These are phyloP conservation scores for Anastatus disparis DNA, from an alignment of 1,140 invertebrate species.

Conservation along the genomic window DNA sequence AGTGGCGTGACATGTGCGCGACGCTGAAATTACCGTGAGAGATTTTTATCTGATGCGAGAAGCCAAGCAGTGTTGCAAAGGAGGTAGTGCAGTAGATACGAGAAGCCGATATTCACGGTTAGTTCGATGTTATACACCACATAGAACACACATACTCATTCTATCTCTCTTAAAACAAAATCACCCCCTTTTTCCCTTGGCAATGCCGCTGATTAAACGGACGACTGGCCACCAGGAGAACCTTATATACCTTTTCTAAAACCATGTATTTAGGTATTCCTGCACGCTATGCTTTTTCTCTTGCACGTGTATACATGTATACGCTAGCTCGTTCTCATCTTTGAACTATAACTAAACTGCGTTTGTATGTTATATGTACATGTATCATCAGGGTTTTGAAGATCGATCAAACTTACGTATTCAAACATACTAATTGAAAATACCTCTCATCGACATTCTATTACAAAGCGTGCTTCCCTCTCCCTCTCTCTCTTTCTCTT, in stretches of 20 bases:
- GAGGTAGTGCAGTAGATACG: slow-evolving; percentile 48
- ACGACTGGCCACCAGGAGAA: slow-evolving; percentile 43
- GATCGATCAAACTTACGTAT: slow-evolving; percentile 38
- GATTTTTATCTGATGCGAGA: slow-evolving; percentile 57
- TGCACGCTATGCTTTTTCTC: background rate
- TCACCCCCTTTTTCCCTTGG: slow-evolving; percentile 37
- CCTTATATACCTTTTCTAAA: no score
- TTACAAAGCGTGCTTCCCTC: background rate
- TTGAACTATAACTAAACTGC: background rate
- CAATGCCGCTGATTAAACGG: slow-evolving; percentile 55
- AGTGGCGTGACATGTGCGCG: slow-evolving; percentile 63
- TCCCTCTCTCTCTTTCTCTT: no score
- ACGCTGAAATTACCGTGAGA: slow-evolving; percentile 61
- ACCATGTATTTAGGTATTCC: slow-evolving; percentile 47
- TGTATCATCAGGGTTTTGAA: no score
- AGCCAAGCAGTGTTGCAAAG: background rate
- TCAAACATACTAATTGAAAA: slow-evolving; percentile 33
- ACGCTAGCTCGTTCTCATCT: background rate
- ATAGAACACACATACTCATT: background rate
- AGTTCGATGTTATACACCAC: slow-evolving; percentile 51
- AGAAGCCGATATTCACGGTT: slow-evolving; percentile 62
- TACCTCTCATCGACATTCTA: slow-evolving; percentile 15
- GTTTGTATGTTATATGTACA: no score
- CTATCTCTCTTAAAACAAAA: no score
- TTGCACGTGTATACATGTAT: background rate